Percentiles rank a stretch among this genome's conserved stretches.
Evolutionary conservation across 1,140 invertebrate species (phyloP).

Genomic region (Solenopsis fugax): DNA sequence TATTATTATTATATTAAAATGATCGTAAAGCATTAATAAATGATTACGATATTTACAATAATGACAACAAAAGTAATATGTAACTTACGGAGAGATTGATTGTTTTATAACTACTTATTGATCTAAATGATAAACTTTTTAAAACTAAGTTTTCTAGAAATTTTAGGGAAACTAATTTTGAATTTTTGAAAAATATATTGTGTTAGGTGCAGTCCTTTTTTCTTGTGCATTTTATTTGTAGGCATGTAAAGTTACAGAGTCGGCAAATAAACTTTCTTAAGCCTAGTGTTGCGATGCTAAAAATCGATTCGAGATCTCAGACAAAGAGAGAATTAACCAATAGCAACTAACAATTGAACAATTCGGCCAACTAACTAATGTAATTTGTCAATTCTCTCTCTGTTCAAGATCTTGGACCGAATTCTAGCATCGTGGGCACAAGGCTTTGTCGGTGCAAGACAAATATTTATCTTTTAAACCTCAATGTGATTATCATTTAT

Average conservation of each 20-base stretch:
- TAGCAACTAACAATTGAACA: too few relatives aligned
- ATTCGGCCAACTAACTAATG: too few relatives aligned
- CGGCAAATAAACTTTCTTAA: background rate
- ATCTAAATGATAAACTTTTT: background rate
- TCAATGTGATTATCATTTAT: background rate
- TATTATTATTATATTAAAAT: constrained; percentile 5
- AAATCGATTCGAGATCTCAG: too few relatives aligned
- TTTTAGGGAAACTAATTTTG: background rate
- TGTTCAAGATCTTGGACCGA: too few relatives aligned
- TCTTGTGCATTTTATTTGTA: background rate
- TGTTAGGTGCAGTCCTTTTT: background rate
- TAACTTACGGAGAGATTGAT: background rate
- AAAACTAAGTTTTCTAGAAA: background rate
- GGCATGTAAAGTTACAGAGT: background rate
- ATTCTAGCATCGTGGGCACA: background rate
- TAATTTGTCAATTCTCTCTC: too few relatives aligned
- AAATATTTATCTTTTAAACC: background rate
- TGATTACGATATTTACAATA: background rate
- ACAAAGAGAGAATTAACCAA: too few relatives aligned
- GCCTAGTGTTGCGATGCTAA: too few relatives aligned
- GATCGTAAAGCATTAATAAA: background rate
- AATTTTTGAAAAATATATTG: background rate
- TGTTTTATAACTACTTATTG: background rate
- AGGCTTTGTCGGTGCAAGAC: background rate
- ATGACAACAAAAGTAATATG: too few relatives aligned